Evolutionary conservation across 2,888 invertebrate genomes (phyloP).

Genomic region (Heteropelma amictum): DNA sequence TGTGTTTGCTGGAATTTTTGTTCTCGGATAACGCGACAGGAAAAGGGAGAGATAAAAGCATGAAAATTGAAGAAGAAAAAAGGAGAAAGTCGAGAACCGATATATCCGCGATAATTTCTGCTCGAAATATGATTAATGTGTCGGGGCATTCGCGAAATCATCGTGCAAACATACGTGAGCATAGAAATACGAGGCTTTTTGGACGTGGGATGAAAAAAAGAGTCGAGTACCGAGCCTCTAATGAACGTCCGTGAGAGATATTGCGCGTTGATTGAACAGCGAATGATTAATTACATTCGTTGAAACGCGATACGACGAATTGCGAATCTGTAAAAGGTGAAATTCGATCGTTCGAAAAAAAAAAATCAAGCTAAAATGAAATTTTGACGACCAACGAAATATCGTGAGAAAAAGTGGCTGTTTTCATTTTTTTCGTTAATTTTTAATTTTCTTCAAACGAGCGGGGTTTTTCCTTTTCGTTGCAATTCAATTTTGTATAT

Average conservation of each 20-base stretch:
- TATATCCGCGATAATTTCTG: constrained; percentile 14
- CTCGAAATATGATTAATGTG: constrained; percentile 25
- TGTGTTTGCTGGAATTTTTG: neutral
- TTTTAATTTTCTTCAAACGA: no score
- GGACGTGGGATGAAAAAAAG: no score
- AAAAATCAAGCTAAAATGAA: no score
- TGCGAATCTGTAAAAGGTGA: neutral
- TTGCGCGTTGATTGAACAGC: neutral
- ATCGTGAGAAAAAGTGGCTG: no score
- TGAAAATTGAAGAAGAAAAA: neutral
- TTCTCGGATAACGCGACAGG: neutral
- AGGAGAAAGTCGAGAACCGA: neutral
- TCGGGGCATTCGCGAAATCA: neutral
- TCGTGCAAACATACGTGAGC: neutral
- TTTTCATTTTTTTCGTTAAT: no score
- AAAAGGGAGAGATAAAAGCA: neutral
- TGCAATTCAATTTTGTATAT: no score
- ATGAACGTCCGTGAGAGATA: no score
- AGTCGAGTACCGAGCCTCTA: no score
- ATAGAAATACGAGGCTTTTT: neutral
- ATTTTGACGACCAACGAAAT: no score
- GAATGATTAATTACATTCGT: constrained; percentile 20
- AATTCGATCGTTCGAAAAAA: neutral
- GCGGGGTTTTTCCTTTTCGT: no score
- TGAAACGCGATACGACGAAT: neutral